Base-by-base conservation (phyloP, 2,888 invertebrate genomes). In the Andricus curvator region DNA sequence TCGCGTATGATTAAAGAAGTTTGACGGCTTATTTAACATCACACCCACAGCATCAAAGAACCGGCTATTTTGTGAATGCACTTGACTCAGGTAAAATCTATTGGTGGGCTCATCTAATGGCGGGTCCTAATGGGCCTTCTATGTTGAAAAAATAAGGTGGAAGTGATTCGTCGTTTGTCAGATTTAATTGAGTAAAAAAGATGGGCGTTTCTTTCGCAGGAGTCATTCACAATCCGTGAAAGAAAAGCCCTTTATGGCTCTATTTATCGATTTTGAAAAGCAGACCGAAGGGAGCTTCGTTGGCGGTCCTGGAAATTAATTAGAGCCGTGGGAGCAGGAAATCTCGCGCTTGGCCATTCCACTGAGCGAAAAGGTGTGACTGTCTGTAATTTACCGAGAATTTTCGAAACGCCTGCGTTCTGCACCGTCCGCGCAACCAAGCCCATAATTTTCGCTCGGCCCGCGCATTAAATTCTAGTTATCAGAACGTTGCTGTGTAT, bases 381-480 rank as follows among this genome's bases (percentile, higher is more conserved):
- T 83, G 83, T 80, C 85, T 84, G 84, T 87, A 86, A 86, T 87
- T 87, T 85, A 85, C 84, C 76, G 83, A 81, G 85, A 86, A 84
- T 83, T 82, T 83, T 83, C 82, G 84, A 84, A 83, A 85, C 83
- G 79, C 78, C 83, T 76, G 70, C 80, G 77, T 74, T 74, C 78
- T 60, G 76, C 66, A 48, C 77, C 82, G 80, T 81, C 81, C 62
- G 80, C 82, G 82, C 79, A 51, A 66, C 82, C 77, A 80, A 82
- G 84, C 82, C 85, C 84, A 82, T 84, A 87, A 89, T 88, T 88
- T 88, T 87, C 85, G 82, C 84, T 85, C 81, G 81, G 80, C 82
- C 82, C 80, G 83, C 83, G 86, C 86, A 89, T 89, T 88, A 88
- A 89, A 86, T 87, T 88, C 89, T 90, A 88, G 89, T 89, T 89